Evolutionary conservation across 2,888 invertebrate species (phyloP).

Genomic region (Eristalinus sepulchralis): DNA sequence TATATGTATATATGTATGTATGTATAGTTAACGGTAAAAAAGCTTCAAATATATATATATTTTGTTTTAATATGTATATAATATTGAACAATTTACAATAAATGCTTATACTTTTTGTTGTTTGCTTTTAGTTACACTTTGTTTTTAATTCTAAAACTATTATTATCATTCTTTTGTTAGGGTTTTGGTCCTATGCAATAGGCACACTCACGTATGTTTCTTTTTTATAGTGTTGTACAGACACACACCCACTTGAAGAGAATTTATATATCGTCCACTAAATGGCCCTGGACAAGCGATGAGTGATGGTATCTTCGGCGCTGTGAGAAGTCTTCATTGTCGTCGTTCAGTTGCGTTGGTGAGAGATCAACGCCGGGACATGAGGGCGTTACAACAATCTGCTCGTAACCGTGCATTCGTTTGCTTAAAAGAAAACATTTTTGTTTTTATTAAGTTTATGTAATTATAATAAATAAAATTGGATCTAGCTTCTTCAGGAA

Average conservation of each 20-base stretch:
- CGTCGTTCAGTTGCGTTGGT: constrained; percentile 94
- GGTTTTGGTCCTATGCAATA: constrained; percentile 46
- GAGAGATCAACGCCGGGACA: constrained; percentile 90
- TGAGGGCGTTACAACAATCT: constrained; percentile 91
- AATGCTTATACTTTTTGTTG: constrained; percentile 33
- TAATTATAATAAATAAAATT: too few species aligned
- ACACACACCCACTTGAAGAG: background rate
- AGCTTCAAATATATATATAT: constrained; percentile 3
- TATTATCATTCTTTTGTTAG: constrained; percentile 58
- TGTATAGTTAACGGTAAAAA: constrained; percentile 23
- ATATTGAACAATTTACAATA: constrained; percentile 42
- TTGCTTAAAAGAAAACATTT: constrained; percentile 82
- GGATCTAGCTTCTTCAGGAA: too few species aligned
- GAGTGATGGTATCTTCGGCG: constrained; percentile 96
- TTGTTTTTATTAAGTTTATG: background rate
- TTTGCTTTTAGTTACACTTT: constrained; percentile 57
- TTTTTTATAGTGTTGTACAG: background rate
- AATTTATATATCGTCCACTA: constrained; percentile 76
- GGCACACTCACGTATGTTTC: constrained; percentile 9
- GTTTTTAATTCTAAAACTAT: constrained; percentile 55
- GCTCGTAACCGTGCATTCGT: constrained; percentile 90
- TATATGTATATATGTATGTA: constrained; percentile 16
- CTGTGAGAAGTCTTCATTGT: constrained; percentile 96
- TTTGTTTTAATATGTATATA: constrained; percentile 15
- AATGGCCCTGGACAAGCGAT: constrained; percentile 86